These are phyloP conservation scores for Orgyia antiqua DNA, from an alignment of 2,888 invertebrate species.

Conservation along the genomic window DNA sequence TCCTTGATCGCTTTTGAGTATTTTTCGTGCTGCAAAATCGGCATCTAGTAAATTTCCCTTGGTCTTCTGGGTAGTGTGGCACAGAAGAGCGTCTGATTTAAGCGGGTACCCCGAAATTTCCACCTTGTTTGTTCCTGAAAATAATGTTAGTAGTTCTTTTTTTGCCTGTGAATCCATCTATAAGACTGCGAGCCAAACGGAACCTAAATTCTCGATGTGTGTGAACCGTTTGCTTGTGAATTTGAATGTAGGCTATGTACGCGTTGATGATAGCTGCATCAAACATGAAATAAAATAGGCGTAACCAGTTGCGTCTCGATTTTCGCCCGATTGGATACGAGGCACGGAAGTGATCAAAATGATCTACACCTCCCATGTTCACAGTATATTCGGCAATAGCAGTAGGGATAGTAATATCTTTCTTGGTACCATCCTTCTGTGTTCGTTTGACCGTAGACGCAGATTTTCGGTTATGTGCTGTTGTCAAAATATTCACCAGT, in stretches of 20 bases:
- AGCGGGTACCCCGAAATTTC: neutral
- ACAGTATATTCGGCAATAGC: conserved; percentile 9
- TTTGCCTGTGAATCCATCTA: conserved; percentile 6
- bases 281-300: conserved; percentile 15
- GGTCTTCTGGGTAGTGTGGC: conserved; percentile 3
- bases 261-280: conserved; percentile 13
- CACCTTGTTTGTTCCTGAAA: conserved; percentile 1
- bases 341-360: conserved; percentile 9
- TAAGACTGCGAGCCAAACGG: conserved; percentile 3
- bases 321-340: conserved; percentile 4
- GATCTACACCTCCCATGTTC: conserved; percentile 14
- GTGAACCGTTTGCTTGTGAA: neutral
- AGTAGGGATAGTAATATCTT: conserved; percentile 5
- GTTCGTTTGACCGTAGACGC: conserved; percentile 2
- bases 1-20: conserved; percentile 6
- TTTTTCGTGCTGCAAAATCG: conserved; percentile 15
- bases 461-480: conserved; percentile 2
- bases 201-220: conserved; percentile 1
- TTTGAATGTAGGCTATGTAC: conserved; percentile 2
- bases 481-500: conserved; percentile 4
- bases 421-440: conserved; percentile 11
- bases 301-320: conserved; percentile 6
- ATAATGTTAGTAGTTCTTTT: neutral
- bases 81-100: neutral
- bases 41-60: conserved; percentile 12